A percentile compares a stretch with the other conserved stretches of the same genome.
phyloP scores from a whole-genome alignment of 2,888 invertebrate species.

The Carabus problematicus region DNA sequence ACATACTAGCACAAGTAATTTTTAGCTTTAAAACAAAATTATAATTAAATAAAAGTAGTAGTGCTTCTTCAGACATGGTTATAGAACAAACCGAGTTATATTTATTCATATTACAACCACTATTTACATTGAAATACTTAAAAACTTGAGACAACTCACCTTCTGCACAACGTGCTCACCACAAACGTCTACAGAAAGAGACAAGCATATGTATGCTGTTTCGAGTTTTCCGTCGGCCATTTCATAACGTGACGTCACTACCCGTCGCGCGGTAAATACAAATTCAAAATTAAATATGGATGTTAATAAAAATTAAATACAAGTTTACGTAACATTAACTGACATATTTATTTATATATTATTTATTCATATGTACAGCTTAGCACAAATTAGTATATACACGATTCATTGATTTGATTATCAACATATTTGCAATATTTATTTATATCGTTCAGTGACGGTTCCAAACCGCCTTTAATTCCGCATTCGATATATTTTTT shows the following conservation, averaged over 20 bases:
- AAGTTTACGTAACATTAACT: background rate
- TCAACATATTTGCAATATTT: slow-evolving; percentile 61
- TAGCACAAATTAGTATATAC: slow-evolving; percentile 26
- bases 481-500: slow-evolving; percentile 69
- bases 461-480: slow-evolving; percentile 62
- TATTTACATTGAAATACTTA: slow-evolving; percentile 31
- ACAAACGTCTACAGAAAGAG: slow-evolving; percentile 52
- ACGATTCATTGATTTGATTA: slow-evolving; percentile 37
- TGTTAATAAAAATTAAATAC: background rate
- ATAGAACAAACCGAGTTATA: background rate
- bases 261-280: slow-evolving; percentile 36
- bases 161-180: slow-evolving; percentile 56
- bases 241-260: slow-evolving; percentile 30
- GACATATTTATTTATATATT: background rate
- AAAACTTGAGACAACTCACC: slow-evolving; percentile 51
- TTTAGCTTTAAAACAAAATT: background rate
- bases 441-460: slow-evolving; percentile 58
- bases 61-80: background rate
- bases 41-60: background rate
- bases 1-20: background rate
- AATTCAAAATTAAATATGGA: slow-evolving; percentile 49
- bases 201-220: slow-evolving; percentile 47
- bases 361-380: background rate
- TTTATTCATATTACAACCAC: slow-evolving; percentile 14
- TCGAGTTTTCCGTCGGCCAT: slow-evolving; percentile 22